Conservation (phyloP, 1,140 invertebrate genomes). For the Ceratina australensis region DNA sequence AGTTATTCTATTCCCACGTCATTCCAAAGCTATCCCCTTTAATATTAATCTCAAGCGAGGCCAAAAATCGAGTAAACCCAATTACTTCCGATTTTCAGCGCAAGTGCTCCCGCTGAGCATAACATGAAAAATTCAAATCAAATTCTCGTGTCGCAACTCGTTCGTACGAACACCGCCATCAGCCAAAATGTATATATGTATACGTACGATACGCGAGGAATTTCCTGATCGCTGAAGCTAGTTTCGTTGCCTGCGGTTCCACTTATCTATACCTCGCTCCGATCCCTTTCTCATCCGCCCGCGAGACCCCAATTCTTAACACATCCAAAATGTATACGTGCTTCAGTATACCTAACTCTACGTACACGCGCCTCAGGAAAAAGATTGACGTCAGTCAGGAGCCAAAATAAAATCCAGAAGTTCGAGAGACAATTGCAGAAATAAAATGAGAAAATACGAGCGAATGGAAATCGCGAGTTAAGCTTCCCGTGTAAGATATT, state of each 20-base stretch:
- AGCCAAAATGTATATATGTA: too few relatives aligned
- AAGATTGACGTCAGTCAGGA: too few relatives aligned
- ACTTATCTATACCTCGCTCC: slow-evolving; percentile 10
- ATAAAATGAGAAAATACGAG: too few relatives aligned
- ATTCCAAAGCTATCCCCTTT: neutral
- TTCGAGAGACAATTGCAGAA: too few relatives aligned
- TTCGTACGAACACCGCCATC: neutral
- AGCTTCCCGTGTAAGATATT: too few relatives aligned
- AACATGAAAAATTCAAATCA: slow-evolving; percentile 25
- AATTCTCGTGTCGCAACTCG: neutral
- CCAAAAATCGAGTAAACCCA: slow-evolving; percentile 2
- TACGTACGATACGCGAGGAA: neutral
- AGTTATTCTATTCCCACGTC: neutral
- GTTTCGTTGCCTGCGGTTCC: neutral
- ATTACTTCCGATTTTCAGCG: neutral
- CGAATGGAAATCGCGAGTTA: too few relatives aligned
- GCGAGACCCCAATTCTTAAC: neutral
- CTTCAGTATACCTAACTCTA: too few relatives aligned
- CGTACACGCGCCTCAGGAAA: too few relatives aligned
- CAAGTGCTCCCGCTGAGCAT: neutral
- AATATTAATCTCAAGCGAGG: neutral
- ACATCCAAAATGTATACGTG: neutral
- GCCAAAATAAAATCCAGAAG: too few relatives aligned
- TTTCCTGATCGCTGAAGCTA: neutral
- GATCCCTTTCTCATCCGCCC: neutral